Evolutionary conservation across 2,888 invertebrate species (phyloP).

Genomic region (Chymomyza amoena): DNA sequence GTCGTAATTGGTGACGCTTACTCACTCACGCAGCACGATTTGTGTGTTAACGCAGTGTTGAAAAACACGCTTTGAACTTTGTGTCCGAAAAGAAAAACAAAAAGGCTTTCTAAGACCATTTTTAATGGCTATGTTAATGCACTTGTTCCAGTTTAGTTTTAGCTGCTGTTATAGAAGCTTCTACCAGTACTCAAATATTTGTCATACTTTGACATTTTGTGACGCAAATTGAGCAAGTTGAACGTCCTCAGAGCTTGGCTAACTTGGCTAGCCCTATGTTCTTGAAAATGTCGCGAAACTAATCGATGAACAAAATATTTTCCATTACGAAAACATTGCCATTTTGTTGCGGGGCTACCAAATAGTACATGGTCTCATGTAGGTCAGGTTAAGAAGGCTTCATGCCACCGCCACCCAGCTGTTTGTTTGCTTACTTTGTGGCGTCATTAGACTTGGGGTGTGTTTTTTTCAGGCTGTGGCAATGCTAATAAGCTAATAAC

Average conservation of each 20-base stretch:
- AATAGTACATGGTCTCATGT: slow-evolving; percentile 32
- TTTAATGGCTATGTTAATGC: slow-evolving; percentile 16
- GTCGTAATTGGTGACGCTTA: slow-evolving; percentile 1
- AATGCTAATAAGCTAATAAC: slow-evolving; percentile 39
- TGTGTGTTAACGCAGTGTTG: slow-evolving; percentile 4
- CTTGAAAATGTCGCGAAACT: slow-evolving; percentile 19
- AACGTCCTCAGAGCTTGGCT: not conserved
- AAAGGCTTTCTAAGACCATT: slow-evolving; percentile 28
- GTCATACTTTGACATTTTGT: slow-evolving; percentile 2
- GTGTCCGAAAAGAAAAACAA: not conserved
- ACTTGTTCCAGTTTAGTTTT: slow-evolving; percentile 44
- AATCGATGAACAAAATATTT: slow-evolving; percentile 54
- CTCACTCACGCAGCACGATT: slow-evolving; percentile 5
- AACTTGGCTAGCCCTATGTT: not conserved
- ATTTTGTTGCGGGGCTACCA: not conserved
- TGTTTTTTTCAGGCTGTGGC: slow-evolving; percentile 19
- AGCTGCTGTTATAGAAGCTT: not conserved
- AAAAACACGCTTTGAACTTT: slow-evolving; percentile 11
- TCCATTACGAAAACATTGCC: slow-evolving; percentile 43
- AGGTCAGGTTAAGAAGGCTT: slow-evolving; percentile 58
- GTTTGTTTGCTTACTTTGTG: slow-evolving; percentile 26
- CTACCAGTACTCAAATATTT: not conserved
- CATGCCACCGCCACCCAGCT: slow-evolving; percentile 47
- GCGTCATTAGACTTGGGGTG: slow-evolving; percentile 46
- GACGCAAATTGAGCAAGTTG: slow-evolving; percentile 24